Evolutionary conservation across 1,140 invertebrate genomes (phyloP).

Genomic region (Meloidogyne hapla): DNA sequence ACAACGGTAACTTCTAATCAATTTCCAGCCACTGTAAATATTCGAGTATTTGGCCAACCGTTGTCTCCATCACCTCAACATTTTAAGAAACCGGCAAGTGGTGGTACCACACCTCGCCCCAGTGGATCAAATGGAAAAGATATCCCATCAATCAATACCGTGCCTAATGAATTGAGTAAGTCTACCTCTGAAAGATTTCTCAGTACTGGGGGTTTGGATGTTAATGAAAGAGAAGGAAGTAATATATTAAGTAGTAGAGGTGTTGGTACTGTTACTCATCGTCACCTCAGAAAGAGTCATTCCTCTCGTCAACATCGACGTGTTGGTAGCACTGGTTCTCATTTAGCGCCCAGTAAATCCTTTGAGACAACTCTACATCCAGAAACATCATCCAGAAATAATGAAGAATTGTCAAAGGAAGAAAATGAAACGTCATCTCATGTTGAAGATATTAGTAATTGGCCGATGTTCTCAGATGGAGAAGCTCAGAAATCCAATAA

Average conservation of each 20-base stretch:
- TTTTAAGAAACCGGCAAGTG: background rate
- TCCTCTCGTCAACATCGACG: background rate
- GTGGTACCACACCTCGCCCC: background rate
- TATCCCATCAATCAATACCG: background rate
- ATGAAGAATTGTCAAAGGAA: conserved; percentile 4
- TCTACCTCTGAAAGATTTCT: background rate
- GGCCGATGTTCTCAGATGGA: background rate
- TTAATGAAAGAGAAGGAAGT: background rate
- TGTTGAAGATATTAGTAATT: background rate
- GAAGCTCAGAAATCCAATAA: background rate
- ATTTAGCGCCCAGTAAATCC: background rate
- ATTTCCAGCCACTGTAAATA: background rate
- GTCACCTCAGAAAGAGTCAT: background rate
- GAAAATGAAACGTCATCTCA: background rate
- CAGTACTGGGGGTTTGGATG: background rate
- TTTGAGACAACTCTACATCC: background rate
- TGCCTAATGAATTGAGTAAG: conserved; percentile 29
- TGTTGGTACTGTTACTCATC: background rate
- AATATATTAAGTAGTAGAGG: background rate
- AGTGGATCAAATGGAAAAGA: background rate
- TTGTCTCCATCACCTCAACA: background rate
- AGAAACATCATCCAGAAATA: background rate
- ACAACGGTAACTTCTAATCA: background rate
- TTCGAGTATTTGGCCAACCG: conserved; percentile 4
- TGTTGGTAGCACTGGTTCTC: background rate